Conservation (phyloP, 2,797 vertebrate species). For the Ara ararauna region DNA sequence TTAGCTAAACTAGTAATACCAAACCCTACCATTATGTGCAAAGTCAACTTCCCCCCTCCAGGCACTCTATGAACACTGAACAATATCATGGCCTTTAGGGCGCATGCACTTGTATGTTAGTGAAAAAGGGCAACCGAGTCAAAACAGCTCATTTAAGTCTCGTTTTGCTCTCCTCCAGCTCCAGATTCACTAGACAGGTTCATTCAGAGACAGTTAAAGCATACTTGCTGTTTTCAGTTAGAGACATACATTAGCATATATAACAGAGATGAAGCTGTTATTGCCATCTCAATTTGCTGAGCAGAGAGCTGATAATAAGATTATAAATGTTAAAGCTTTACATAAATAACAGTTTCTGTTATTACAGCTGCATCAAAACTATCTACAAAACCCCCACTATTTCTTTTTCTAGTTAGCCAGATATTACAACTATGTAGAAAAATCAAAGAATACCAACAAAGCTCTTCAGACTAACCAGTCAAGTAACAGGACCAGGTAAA, state of each 20-base stretch:
- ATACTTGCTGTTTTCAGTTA: neutral
- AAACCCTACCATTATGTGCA: rapidly evolving
- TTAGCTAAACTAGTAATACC: neutral
- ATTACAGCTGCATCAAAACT: neutral
- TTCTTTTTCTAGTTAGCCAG: neutral
- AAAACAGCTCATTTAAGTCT: neutral
- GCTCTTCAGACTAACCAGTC: neutral
- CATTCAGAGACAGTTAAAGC: neutral
- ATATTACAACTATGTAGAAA: neutral
- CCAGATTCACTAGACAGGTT: neutral
- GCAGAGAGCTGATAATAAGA: neutral
- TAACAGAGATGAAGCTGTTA: neutral
- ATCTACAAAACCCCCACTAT: rapidly evolving
- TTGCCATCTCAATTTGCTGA: neutral
- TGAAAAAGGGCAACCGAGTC: neutral
- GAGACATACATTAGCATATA: neutral
- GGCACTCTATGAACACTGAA: neutral
- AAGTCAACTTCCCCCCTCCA: neutral
- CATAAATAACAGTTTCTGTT: rapidly evolving
- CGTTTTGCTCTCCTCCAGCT: neutral
- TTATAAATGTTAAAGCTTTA: neutral
- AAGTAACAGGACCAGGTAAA: neutral
- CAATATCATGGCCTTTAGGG: neutral
- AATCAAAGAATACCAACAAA: neutral
- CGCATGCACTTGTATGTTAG: rapidly evolving